A percentile compares a stretch with the other conserved stretches of the same genome.
Conservation (phyloP, 2,113 vertebrate genomes). For the Mus musculus region DNA sequence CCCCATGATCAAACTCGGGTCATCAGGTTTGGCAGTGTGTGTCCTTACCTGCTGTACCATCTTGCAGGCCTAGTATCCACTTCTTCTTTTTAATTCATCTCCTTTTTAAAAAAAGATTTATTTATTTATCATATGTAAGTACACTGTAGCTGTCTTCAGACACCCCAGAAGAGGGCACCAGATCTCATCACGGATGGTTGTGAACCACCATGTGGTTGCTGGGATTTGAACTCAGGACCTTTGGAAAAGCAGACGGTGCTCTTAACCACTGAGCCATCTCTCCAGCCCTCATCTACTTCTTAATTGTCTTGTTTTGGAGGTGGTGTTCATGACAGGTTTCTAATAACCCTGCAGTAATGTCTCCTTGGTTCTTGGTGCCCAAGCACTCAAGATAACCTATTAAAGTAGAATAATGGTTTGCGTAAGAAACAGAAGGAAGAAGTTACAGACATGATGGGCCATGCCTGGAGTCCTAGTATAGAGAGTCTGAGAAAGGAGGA, state of each 20-base stretch:
- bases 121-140: too few species aligned
- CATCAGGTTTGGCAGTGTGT: not conserved
- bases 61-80: not conserved
- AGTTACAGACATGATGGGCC: too few species aligned
- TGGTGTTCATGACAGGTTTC: not conserved
- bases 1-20: too few species aligned
- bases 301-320: not conserved
- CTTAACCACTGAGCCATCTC: too few species aligned
- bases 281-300: not conserved
- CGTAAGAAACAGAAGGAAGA: not conserved
- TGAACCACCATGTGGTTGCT: too few species aligned
- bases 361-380: not conserved
- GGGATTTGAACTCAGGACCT: too few species aligned
- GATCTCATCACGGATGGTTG: too few species aligned
- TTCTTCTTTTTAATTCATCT: not conserved
- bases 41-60: not conserved
- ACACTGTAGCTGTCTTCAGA: too few species aligned
- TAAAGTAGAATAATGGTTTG: conserved; percentile 3
- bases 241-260: too few species aligned
- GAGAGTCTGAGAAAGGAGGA: not conserved
- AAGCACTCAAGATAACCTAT: not conserved
- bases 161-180: too few species aligned
- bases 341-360: not conserved
- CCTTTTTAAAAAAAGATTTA: too few species aligned
- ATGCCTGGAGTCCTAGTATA: not conserved